Evolutionary conservation across 2,113 vertebrate species (phyloP), one percentile per base, ranked within the genome.

Genomic region (Melanocharis versteri): DNA sequence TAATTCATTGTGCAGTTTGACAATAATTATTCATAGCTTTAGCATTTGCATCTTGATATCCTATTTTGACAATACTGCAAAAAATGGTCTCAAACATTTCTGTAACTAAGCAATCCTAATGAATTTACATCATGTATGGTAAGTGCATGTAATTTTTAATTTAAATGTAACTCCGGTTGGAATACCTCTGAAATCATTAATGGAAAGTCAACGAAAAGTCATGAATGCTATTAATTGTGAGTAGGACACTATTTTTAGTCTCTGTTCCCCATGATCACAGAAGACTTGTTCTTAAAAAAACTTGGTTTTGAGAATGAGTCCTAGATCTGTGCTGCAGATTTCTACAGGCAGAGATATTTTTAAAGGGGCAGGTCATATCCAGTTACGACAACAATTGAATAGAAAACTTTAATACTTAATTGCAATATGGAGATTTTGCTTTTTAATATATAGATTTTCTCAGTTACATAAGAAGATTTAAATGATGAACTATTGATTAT

Each of bases 61-160:
- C 82, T 86, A 65, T 79, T 94, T 78, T 83, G 90, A 92, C 75
- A 92, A 53, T 58, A 71, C 28, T 64, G 48, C 45, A 68, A 24
- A 93, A 83, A 73, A 78, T 24, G 17, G 90, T 94, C 91, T 88
- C 69, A 82, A 94, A 87, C 69, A 78, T 61, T 69, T 73, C 83
- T 68, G 56, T 80, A 90, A 51, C 71, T 82, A 83, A 87, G 82
- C 53, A 71, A 90, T 93, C 57, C n/a, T 75, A 54, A 62, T 44
- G 39, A 62, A 92, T 94, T 89, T 93, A 83, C 51, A 83, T 90
- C 71, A n/a, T 56, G 33, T 60, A 26, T 57, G 44, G 47, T 57
- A 87, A 85, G 45, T 77, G 30, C 39, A 40, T 78, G 81, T 91
- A 47, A 87, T 90, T 95, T 94, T 89, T 77, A 92, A 95, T 96